A percentile compares a stretch with the other conserved stretches of the same genome.
Evolutionary conservation across 2,888 invertebrate genomes (phyloP).

Genomic region (Cryptophagus acutangulus): DNA sequence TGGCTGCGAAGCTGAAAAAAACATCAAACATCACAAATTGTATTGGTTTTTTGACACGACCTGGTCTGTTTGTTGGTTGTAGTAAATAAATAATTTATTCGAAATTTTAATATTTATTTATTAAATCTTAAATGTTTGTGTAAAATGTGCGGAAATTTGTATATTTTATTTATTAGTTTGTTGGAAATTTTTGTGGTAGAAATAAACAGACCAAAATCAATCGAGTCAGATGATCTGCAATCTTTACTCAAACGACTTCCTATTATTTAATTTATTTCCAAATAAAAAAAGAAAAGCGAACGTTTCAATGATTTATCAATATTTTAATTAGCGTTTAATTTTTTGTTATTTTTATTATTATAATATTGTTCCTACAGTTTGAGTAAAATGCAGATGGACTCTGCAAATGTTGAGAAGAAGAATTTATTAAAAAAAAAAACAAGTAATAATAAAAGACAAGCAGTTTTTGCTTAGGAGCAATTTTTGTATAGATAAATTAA

Average conservation of each 20-base stretch:
- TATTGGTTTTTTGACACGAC: slow-evolving; percentile 15
- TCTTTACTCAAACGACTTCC: too few species aligned
- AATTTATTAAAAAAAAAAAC: background rate
- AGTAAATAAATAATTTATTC: background rate
- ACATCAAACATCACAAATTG: slow-evolving; percentile 33
- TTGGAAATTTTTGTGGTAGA: too few species aligned
- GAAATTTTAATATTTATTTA: background rate
- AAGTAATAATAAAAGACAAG: slow-evolving; percentile 21
- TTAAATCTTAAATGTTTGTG: slow-evolving; percentile 8
- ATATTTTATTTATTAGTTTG: too few species aligned
- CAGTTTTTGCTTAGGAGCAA: slow-evolving; percentile 44
- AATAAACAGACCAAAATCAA: too few species aligned
- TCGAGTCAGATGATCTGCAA: too few species aligned
- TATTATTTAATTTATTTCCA: too few species aligned
- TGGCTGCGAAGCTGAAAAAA: slow-evolving; percentile 44
- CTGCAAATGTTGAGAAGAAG: background rate
- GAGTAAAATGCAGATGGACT: slow-evolving; percentile 4
- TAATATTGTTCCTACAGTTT: slow-evolving; percentile 3
- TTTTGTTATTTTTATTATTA: too few species aligned
- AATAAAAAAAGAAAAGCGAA: too few species aligned
- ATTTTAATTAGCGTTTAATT: too few species aligned
- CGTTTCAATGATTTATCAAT: too few species aligned
- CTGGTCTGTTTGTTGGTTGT: slow-evolving; percentile 32
- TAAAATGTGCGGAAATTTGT: slow-evolving; percentile 1
- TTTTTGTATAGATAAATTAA: slow-evolving; percentile 47